Evolutionary conservation across 2,888 invertebrate genomes (phyloP), one percentile per base, ranked within the genome.

Genomic region (Dasysyrphus tricinctus): DNA sequence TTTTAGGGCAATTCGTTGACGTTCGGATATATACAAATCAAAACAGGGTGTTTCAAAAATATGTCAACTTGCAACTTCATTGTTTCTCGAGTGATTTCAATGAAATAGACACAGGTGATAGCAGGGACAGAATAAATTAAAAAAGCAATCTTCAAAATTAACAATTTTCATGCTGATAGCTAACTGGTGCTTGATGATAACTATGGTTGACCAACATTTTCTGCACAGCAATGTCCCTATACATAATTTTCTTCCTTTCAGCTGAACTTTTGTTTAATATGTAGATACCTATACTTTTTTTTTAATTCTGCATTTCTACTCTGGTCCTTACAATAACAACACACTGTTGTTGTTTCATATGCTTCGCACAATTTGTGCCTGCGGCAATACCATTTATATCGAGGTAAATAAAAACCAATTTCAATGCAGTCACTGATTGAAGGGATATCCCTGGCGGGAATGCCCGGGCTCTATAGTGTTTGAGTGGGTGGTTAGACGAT

Each of bases 341-440:
- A 24, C 39, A 42, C 9, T 67, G 42, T 75, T 70, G 70, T 76
- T 84, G 57, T 76, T 70, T 72, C 70, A 70, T 70, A 65, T 83
- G 69, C 69, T 70, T 67, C 39, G 56, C 54, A 67, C 73, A 47
- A 49, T 56, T 77, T n/a, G 34, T 37, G 73, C 78, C 70, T 70
- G 56, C 29, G 78, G 86, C 70, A 78, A 72, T 81, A 72, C 57
- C 86, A 70, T 86, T 81, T 78, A 81, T 78, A 86, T 69, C 37
- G 34, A 63, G 39, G 78, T 75, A 86, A 81, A 81, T 81, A 75
- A 78, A 86, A 81, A 81, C 70, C 81, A 78, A 86, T 86, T 78
- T 81, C 78, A 81, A 73, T 74, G 80, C 73, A 80, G 59, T 74
- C 61, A 56, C 85, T 80, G 85, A 85, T 85, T 85, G 73, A 77